Percentiles rank a stretch among this genome's conserved stretches.
phyloP scores from a whole-genome alignment of 2,113 vertebrate genomes.

The Dissostichus mawsoni region DNA sequence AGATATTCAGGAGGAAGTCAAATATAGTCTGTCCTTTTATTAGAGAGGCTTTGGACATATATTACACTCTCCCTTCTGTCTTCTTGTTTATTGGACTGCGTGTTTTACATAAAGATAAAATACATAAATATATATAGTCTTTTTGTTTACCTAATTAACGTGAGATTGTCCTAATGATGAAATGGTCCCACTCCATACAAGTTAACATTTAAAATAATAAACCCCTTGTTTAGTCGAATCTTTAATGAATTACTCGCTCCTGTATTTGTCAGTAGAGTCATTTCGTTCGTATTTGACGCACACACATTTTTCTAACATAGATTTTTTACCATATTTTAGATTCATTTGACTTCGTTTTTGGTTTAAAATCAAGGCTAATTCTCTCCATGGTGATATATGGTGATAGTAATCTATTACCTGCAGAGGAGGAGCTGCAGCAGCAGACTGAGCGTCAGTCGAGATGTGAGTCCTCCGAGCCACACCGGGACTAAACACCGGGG shows the following conservation, averaged over 20 bases:
- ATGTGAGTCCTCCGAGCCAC: slow-evolving; percentile 23
- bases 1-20: too few relatives aligned
- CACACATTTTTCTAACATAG: too few relatives aligned
- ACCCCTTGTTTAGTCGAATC: neutral
- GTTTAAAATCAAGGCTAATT: neutral
- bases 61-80: neutral
- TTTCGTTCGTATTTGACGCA: neutral
- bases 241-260: neutral
- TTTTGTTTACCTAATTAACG: too few relatives aligned
- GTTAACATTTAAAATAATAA: neutral
- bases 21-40: neutral
- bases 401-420: slow-evolving; percentile 48
- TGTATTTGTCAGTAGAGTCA: neutral
- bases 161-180: neutral
- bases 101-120: neutral
- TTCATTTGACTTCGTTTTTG: neutral
- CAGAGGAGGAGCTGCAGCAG: neutral
- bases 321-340: neutral
- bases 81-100: neutral
- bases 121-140: neutral
- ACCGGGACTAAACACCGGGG: neutral
- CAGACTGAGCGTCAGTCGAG: slow-evolving; percentile 14
- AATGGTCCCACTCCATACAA: neutral
- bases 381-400: neutral
- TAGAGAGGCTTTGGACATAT: neutral